A percentile compares a stretch with the other conserved stretches of the same genome.
These are phyloP conservation scores for Dasysyrphus albostriatus DNA, from an alignment of 2,888 invertebrate genomes.

Conservation along the genomic window DNA sequence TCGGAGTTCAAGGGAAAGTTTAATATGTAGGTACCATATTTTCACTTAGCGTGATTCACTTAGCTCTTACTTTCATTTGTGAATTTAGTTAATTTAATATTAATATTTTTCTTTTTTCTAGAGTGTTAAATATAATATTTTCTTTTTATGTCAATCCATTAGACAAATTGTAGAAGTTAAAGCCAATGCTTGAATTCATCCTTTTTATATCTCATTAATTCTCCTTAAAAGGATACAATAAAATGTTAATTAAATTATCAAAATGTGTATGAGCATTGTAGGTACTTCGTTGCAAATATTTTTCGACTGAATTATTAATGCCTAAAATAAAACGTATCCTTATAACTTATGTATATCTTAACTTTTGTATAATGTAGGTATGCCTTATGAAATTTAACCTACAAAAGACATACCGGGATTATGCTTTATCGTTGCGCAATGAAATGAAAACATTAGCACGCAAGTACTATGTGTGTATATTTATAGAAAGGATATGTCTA, in stretches of 20 bases:
- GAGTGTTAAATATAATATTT: too few species aligned
- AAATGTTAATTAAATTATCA: neutral
- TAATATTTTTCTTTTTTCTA: too few species aligned
- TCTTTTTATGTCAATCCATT: neutral
- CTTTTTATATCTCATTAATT: neutral
- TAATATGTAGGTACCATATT: neutral
- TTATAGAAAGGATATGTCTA: neutral
- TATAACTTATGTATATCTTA: neutral
- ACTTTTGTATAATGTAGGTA: neutral
- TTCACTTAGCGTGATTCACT: neutral
- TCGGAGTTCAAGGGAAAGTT: neutral
- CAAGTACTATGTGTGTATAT: neutral
- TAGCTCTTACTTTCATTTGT: neutral
- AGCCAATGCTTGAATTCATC: neutral
- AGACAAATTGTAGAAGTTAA: neutral
- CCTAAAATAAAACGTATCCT: neutral
- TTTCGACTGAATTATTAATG: neutral
- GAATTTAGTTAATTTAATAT: too few species aligned
- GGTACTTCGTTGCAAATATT: neutral
- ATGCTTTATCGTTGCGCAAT: slow-evolving; percentile 25
- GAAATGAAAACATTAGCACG: slow-evolving; percentile 27
- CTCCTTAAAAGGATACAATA: neutral
- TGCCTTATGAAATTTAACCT: neutral
- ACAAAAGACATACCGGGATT: neutral
- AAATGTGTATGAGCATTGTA: neutral